Evolutionary conservation across 2,797 vertebrate species (phyloP).

Genomic region (Danionella dracula): DNA sequence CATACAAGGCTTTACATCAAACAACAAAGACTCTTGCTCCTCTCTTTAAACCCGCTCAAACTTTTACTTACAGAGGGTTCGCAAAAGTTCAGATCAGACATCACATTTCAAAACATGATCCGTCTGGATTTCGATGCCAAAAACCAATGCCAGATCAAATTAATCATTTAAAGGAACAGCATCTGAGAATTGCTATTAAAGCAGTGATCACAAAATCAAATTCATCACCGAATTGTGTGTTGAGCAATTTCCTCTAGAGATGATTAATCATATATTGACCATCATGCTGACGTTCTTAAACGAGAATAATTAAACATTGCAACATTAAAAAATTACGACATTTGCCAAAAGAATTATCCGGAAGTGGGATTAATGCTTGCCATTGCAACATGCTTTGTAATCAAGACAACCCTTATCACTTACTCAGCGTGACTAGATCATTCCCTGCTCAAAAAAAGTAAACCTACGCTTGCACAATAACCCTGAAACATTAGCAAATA

Average conservation of each 20-base stretch:
- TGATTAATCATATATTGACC: neutral
- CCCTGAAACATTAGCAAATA: too few species aligned
- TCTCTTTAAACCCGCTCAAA: neutral
- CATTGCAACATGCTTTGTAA: constrained; percentile 2
- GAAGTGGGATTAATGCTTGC: neutral
- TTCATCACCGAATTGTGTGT: too few species aligned
- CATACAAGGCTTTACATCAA: too few species aligned
- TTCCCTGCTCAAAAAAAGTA: too few species aligned
- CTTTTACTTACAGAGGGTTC: neutral
- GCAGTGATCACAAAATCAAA: neutral
- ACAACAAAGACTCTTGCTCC: too few species aligned
- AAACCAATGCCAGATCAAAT: neutral
- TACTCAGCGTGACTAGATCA: neutral
- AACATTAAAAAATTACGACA: too few species aligned
- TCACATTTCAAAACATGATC: constrained; percentile 11
- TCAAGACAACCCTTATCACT: neutral
- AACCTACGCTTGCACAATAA: too few species aligned
- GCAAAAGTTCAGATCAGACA: neutral
- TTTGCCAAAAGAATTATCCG: constrained; percentile 7
- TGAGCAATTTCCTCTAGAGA: neutral
- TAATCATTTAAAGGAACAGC: neutral
- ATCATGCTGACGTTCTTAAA: too few species aligned
- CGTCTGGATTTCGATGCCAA: constrained; percentile 13
- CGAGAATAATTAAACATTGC: too few species aligned
- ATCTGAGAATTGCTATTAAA: neutral